Base-by-base conservation (phyloP, 2,797 vertebrate genomes). In the Salarias fasciatus region DNA sequence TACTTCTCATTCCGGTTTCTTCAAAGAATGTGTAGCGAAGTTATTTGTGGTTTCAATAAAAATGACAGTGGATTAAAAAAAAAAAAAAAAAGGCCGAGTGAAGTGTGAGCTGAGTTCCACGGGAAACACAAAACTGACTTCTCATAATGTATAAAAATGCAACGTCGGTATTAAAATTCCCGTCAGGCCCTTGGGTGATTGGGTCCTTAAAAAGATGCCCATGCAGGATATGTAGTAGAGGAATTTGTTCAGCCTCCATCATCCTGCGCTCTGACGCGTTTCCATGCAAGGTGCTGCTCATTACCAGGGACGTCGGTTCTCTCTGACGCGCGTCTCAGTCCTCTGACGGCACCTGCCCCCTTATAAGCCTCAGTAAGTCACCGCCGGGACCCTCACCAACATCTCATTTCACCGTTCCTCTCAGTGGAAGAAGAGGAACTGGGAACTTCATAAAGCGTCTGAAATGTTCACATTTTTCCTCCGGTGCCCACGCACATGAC, bases 311-410 rank as follows among this genome's bases (percentile, higher is more conserved):
- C 78, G 83, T 86, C 86, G 88, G 88, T 67, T 83, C 87, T 63
- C 90, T 94, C 92, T 96, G 96, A 97, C 96, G 95, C 92, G 85
- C 24, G 76, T 69, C 64, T 86, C 86, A 33, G 78, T 82, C 75
- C 90, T 94, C 90, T 95, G 95, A 97, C 94, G 94, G 92, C 91
- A 88, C 82, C 80, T 80, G 71, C 67, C 76, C 77, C 80, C 48
- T 86, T 93, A 91, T 87, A 93, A 92, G 77, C 77, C 44, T 53
- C 67, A 28, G 73, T 53, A 48, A 86, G 66, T 78, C 83, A 75
- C 73, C 68, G 58, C 35, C 69, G 72, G 86, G 77, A 79, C 72
- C 77, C 67, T 77, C 80, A 69, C 61, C 64, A 38, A 33, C 60
- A 55, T 47, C 56, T 62, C 78, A 43, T 60, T 67, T 8, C 55